A percentile compares a stretch with the other conserved stretches of the same genome.
Evolutionary conservation across 2,797 vertebrate species (phyloP).

Genomic region (Passerculus sandwichensis): DNA sequence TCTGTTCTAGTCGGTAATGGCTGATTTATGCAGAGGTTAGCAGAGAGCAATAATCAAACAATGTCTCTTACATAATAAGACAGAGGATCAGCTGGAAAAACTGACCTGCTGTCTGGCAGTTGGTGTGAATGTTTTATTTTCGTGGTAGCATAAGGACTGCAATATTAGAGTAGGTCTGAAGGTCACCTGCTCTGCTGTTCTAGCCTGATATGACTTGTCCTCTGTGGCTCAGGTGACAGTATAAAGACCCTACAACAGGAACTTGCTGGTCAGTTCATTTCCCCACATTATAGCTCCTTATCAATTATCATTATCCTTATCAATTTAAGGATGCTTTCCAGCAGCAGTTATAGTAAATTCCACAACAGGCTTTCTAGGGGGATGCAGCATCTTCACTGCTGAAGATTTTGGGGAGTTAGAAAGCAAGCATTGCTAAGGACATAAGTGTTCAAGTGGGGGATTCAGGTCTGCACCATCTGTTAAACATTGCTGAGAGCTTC

Average conservation of each 20-base stretch:
- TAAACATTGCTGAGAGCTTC: neutral
- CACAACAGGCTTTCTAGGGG: neutral
- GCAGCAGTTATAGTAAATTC: neutral
- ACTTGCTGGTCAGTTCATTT: neutral
- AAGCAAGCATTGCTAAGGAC: neutral
- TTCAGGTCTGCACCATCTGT: neutral
- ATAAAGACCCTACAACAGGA: neutral
- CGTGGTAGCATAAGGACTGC: neutral
- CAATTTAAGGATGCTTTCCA: neutral
- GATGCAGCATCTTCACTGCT: neutral
- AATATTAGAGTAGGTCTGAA: neutral
- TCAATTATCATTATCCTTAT: neutral
- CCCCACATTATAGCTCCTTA: neutral
- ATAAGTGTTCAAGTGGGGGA: neutral
- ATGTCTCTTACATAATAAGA: constrained; percentile 8
- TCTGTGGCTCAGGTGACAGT: neutral
- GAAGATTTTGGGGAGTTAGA: neutral
- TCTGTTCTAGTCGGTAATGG: neutral
- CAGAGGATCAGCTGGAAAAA: constrained; percentile 35
- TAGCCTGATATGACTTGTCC: neutral
- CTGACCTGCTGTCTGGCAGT: neutral
- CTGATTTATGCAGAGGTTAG: constrained; percentile 39
- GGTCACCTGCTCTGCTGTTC: neutral
- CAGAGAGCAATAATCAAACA: neutral
- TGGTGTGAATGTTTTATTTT: neutral